phyloP scores from a whole-genome alignment of 2,797 vertebrate genomes.

The Manis crassicaudata region DNA sequence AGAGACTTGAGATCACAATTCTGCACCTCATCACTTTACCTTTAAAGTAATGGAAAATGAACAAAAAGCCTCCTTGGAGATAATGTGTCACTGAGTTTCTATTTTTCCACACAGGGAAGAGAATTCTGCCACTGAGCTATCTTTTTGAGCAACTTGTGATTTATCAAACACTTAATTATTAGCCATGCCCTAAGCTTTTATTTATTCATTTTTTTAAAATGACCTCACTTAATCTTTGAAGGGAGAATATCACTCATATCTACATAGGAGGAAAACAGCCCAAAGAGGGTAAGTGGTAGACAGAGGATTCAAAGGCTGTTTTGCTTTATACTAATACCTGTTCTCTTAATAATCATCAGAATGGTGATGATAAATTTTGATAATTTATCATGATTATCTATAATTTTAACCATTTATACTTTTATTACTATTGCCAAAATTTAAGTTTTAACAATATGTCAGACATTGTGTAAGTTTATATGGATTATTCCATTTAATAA shows the following conservation, averaged over 20 bases:
- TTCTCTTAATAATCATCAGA: neutral
- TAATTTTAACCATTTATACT: neutral
- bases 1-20: neutral
- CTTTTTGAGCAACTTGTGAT: neutral
- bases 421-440: neutral
- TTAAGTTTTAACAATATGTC: neutral
- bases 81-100: neutral
- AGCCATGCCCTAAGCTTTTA: neutral
- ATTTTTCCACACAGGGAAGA: neutral
- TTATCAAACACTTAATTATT: neutral
- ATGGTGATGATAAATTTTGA: neutral
- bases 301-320: too few relatives aligned
- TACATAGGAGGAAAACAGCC: neutral
- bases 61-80: neutral
- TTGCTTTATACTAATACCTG: neutral
- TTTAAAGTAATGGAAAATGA: neutral
- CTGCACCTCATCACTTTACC: neutral
- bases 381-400: neutral
- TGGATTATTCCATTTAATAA: neutral
- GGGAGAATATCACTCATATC: neutral
- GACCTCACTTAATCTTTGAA: neutral
- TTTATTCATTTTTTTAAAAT: neutral
- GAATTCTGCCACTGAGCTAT: neutral
- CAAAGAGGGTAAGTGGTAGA: neutral
- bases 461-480: neutral